phyloP scores from a whole-genome alignment of 1,140 invertebrate species.

The Cheumatopsyche charites region DNA sequence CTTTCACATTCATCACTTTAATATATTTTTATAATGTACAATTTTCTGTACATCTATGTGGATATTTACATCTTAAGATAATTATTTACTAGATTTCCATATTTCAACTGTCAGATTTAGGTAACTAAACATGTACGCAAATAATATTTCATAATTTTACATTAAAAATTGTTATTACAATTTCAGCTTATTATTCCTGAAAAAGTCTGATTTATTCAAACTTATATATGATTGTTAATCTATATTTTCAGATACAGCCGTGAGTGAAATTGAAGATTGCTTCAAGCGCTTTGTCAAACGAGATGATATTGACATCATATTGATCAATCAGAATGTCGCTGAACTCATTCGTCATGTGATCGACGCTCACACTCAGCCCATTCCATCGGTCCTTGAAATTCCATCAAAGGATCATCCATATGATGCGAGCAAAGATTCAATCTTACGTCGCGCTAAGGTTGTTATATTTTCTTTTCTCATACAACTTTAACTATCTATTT shows the following conservation, averaged over 20 bases:
- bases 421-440: slow-evolving; percentile 98
- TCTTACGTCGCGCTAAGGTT: slow-evolving; percentile 91
- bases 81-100: too few relatives aligned
- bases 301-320: slow-evolving; percentile 98
- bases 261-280: slow-evolving; percentile 96
- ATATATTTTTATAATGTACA: too few relatives aligned
- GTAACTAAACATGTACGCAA: not conserved
- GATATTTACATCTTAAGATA: too few relatives aligned
- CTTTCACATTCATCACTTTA: too few relatives aligned
- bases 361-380: slow-evolving; percentile 89
- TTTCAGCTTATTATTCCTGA: slow-evolving; percentile 7
- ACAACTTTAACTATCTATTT: slow-evolving; percentile 32
- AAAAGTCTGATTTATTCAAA: too few relatives aligned
- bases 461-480: slow-evolving; percentile 42
- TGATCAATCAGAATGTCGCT: slow-evolving; percentile 99
- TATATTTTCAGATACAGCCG: slow-evolving; percentile 81
- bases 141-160: slow-evolving; percentile 32
- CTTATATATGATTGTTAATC: slow-evolving; percentile 44
- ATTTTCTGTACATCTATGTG: too few relatives aligned
- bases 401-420: slow-evolving; percentile 99
- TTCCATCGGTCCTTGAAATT: slow-evolving; percentile 97
- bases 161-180: not conserved
- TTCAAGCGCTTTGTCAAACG: slow-evolving; percentile 95
- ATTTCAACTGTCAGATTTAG: too few relatives aligned
- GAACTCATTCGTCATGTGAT: slow-evolving; percentile 98